phyloP scores from a whole-genome alignment of 2,888 invertebrate genomes.

The Lypha dubia region DNA sequence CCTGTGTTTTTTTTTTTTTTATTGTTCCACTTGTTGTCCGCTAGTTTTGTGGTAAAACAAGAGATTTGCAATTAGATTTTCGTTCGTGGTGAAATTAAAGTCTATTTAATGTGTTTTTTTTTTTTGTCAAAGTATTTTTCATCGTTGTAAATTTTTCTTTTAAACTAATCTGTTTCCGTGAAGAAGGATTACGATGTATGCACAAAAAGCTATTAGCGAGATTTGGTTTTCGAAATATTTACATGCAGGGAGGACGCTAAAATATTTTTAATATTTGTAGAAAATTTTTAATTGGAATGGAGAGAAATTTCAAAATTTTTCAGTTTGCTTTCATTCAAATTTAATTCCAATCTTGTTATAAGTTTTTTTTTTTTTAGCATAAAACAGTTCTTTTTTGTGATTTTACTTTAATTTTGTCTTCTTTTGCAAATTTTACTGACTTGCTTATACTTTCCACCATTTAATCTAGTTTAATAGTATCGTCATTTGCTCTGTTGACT shows the following conservation, averaged over 20 bases:
- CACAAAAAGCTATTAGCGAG: not conserved
- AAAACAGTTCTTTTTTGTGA: not conserved
- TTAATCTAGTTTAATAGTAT: not conserved
- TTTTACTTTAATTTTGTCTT: not conserved
- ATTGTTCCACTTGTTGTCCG: slow-evolving; percentile 36
- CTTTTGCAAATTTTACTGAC: not conserved
- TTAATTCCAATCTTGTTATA: too few relatives aligned
- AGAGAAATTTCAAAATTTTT: too few relatives aligned
- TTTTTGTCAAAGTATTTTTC: not conserved
- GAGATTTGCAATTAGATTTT: slow-evolving; percentile 32
- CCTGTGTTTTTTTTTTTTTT: slow-evolving; percentile 4
- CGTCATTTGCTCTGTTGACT: not conserved
- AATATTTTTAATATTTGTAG: not conserved
- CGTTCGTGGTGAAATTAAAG: slow-evolving; percentile 37
- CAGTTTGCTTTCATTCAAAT: too few relatives aligned
- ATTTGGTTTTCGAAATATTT: not conserved
- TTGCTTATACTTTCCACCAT: not conserved
- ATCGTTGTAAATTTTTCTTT: not conserved
- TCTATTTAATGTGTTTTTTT: slow-evolving; percentile 11
- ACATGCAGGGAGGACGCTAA: not conserved
- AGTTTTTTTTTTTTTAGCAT: too few relatives aligned
- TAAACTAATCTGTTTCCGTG: not conserved
- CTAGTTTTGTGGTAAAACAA: slow-evolving; percentile 38
- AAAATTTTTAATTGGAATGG: too few relatives aligned
- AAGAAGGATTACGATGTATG: slow-evolving; percentile 4